Evolutionary conservation across 1,140 invertebrate species (phyloP).

Genomic region (Leptinotarsa defecta): DNA sequence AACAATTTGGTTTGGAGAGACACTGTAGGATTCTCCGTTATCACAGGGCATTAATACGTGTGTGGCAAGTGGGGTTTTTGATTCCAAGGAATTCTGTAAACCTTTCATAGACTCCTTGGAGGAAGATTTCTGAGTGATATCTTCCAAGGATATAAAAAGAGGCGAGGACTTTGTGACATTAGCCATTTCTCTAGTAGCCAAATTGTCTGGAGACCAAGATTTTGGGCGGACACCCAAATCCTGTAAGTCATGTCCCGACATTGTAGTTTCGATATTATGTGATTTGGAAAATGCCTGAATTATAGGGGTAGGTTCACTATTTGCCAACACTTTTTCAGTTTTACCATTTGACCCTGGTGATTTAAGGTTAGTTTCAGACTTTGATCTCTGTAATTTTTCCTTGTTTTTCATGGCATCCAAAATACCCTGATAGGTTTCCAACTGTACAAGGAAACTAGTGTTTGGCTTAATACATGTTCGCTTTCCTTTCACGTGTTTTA

Average conservation of each 20-base stretch:
- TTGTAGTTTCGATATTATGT: slow-evolving; percentile 52
- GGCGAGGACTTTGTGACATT: slow-evolving; percentile 62
- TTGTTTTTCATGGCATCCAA: slow-evolving; percentile 95
- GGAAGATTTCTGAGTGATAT: slow-evolving; percentile 60
- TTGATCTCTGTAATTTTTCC: slow-evolving; percentile 87
- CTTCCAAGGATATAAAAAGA: slow-evolving; percentile 65
- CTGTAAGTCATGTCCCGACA: slow-evolving; percentile 49
- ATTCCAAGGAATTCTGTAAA: slow-evolving; percentile 28
- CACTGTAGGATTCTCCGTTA: slow-evolving; percentile 83
- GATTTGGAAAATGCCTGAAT: slow-evolving; percentile 60
- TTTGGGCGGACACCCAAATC: slow-evolving; percentile 65
- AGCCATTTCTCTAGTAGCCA: slow-evolving; percentile 41
- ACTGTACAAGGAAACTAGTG: slow-evolving; percentile 88
- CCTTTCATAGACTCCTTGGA: slow-evolving; percentile 43
- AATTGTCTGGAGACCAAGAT: slow-evolving; percentile 80
- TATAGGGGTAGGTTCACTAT: slow-evolving; percentile 63
- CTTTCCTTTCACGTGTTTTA: slow-evolving; percentile 87
- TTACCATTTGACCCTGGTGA: slow-evolving; percentile 63
- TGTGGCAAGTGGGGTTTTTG: slow-evolving; percentile 58
- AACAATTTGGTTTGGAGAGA: slow-evolving; percentile 86
- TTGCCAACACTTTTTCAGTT: slow-evolving; percentile 54
- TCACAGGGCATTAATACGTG: slow-evolving; percentile 82
- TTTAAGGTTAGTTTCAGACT: slow-evolving; percentile 90
- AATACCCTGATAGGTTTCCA: slow-evolving; percentile 95
- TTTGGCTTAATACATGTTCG: slow-evolving; percentile 95